Percentiles rank a stretch among this genome's conserved stretches.
phyloP scores from a whole-genome alignment of 35 echinoderm and acorn worm genomes.

The Amphiura filiformis region DNA sequence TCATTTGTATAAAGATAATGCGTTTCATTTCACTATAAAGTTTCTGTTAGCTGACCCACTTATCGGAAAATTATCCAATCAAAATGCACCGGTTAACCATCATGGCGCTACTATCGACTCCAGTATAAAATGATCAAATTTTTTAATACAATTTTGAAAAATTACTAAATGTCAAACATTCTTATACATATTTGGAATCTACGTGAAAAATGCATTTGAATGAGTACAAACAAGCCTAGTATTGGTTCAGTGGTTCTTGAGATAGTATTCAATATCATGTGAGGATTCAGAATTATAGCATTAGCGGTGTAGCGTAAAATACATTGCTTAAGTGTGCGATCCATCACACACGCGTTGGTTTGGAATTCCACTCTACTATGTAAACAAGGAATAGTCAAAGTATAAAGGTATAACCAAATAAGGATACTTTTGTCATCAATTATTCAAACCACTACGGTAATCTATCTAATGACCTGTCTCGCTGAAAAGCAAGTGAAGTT shows the following conservation, averaged over 20 bases:
- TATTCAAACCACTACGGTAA: neutral
- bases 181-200: too few species aligned
- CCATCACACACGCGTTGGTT: neutral
- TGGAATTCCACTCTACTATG: neutral
- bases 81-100: too few species aligned
- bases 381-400: neutral
- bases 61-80: neutral
- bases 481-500: neutral
- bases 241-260: too few species aligned
- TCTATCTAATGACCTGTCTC: neutral
- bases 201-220: too few species aligned
- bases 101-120: too few species aligned
- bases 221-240: too few species aligned
- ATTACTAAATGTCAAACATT: too few species aligned
- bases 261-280: too few species aligned
- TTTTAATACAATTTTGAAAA: too few species aligned
- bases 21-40: neutral
- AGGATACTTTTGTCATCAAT: conserved; percentile 11
- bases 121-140: too few species aligned
- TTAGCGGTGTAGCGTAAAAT: too few species aligned
- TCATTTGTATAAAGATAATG: conserved; percentile 3
- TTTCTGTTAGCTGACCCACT: neutral
- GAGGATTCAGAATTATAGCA: too few species aligned
- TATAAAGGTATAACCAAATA: conserved; percentile 1
- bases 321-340: neutral